Base-by-base conservation (phyloP, 2,797 vertebrate species). In the Geotrypetes seraphini region DNA sequence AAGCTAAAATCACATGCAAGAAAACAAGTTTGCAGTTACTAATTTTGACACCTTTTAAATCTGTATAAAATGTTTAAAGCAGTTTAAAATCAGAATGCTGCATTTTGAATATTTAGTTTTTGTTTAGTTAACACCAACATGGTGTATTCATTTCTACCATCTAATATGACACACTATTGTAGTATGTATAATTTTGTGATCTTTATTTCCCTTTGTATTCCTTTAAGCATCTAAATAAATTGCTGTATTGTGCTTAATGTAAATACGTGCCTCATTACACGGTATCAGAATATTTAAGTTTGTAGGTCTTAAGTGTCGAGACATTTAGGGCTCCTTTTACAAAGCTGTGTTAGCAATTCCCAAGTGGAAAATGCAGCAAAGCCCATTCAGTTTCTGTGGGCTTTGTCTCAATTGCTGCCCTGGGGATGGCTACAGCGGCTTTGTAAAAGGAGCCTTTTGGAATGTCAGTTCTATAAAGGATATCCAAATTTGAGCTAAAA, bases 161-260 rank as follows among this genome's bases (percentile, higher is more conserved):
- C 79, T 85, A 85, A 82, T 84, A 83, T 81, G 81, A 83, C 77
- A 80, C 85, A 85, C 79, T 82, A 81, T 81, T 84, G 81, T 84
- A 83, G 81, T 86, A 80, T 86, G 81, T 88, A 85, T 84, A 84
- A 84, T 89, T 82, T 89, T 88, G 89, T 95, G 89, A 86, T 84
- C 73, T 89, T 84, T 83, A 79, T 80, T 88, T 87, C 84, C 73
- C 82, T 82, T 91, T 91, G 87, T 88, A 84, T 88, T 86, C 92
- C 89, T 85, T 88, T 85, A 87, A 88, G 81, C 90, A 92, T 92
- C 87, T 89, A 84, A 94, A 97, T 98, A 96, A 97, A 96, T 90
- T 95, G 87, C 88, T 94, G 89, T 95, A 89, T 87, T 92, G 90
- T 98, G 91, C 86, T 92, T 90, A 89, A 83, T 75, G 79, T 87